Percentiles rank a stretch among this genome's conserved stretches.
These are phyloP conservation scores for Conops quadrifasciatus DNA, from an alignment of 2,888 invertebrate genomes.

Conservation along the genomic window DNA sequence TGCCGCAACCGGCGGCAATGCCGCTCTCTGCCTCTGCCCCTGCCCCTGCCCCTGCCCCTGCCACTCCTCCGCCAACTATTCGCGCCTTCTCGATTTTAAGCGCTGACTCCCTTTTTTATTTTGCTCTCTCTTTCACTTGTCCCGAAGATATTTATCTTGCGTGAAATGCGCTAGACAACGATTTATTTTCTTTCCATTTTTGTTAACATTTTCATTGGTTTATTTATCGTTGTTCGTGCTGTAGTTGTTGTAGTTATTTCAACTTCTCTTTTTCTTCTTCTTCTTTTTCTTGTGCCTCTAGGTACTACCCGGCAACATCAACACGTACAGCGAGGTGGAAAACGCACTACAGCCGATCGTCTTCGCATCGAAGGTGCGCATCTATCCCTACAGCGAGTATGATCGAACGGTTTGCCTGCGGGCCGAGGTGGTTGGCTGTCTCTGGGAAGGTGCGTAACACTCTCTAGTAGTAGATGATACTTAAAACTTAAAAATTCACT, in stretches of 20 bases:
- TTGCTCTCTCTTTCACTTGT: conserved; percentile 10
- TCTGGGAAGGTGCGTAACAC: conserved; percentile 74
- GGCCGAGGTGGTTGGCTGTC: conserved; percentile 82
- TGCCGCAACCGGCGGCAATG: conserved; percentile 3
- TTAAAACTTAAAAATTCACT: background rate
- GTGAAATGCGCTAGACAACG: background rate
- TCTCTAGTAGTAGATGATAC: background rate
- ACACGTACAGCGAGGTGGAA: conserved; percentile 80
- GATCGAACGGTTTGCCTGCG: conserved; percentile 83
- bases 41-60: background rate
- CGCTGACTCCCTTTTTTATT: background rate
- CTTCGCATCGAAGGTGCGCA: conserved; percentile 78
- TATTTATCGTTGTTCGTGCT: conserved; percentile 28
- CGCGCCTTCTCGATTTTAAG: background rate
- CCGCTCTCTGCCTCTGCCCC: background rate
- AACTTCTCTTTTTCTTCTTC: conserved; percentile 15
- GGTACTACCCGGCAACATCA: conserved; percentile 81
- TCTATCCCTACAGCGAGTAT: conserved; percentile 81
- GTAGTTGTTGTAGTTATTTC: conserved; percentile 21
- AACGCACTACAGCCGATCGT: conserved; percentile 79
- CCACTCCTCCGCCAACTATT: background rate
- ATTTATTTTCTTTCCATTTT: conserved; percentile 12
- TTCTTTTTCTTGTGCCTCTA: conserved; percentile 61
- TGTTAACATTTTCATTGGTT: background rate
- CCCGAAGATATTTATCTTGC: conserved; percentile 27